Evolutionary conservation across 35 echinoderm and acorn worm species (phyloP).

Genomic region (Lytechinus pictus): DNA sequence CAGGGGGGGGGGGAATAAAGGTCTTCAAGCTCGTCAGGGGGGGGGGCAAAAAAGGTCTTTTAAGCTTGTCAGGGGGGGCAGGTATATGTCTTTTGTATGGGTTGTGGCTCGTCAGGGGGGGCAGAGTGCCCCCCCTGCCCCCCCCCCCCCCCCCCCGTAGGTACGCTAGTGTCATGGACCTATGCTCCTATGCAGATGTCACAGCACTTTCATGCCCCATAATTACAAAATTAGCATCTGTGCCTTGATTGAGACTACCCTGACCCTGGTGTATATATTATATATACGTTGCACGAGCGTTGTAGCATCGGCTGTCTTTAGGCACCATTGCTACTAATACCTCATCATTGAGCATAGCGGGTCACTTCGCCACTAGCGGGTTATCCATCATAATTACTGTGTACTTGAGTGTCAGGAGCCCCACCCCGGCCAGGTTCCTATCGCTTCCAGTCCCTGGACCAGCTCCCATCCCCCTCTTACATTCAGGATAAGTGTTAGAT

Average conservation of each 20-base stretch:
- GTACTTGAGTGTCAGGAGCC: not conserved
- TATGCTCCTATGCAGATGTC: too few relatives aligned
- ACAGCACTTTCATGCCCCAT: too few relatives aligned
- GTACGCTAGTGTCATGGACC: too few relatives aligned
- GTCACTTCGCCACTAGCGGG: conserved; percentile 23
- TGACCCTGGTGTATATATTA: not conserved
- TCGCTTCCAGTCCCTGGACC: not conserved
- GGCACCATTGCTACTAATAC: not conserved
- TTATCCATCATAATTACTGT: conserved; percentile 36
- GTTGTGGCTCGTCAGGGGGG: too few relatives aligned
- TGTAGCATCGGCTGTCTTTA: not conserved
- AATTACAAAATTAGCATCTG: not conserved
- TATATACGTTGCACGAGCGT: not conserved
- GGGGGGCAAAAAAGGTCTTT: too few relatives aligned
- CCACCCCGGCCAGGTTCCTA: not conserved
- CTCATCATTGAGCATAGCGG: conserved; percentile 5
- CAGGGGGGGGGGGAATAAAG: too few relatives aligned
- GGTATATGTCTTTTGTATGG: too few relatives aligned
- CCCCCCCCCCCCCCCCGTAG: too few relatives aligned
- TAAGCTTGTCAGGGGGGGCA: too few relatives aligned
- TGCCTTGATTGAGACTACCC: not conserved
- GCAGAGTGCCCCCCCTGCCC: too few relatives aligned
- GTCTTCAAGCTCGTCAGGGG: too few relatives aligned
- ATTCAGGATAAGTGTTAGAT: not conserved
- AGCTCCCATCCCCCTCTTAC: not conserved